phyloP scores from a whole-genome alignment of 2,797 vertebrate species.

The Nyctalus aviator region DNA sequence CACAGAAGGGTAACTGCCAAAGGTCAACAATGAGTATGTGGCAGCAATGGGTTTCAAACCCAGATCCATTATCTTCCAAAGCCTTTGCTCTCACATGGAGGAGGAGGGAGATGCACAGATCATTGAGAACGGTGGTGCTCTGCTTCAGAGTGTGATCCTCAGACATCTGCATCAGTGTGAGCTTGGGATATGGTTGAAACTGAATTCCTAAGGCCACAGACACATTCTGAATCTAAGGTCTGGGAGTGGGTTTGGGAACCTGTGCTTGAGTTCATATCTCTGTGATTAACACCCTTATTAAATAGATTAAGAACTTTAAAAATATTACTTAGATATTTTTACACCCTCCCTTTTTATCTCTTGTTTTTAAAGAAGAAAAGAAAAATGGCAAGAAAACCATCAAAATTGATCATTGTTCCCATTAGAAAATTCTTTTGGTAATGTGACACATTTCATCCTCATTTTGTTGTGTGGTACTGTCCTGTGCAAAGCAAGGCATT shows the following conservation, averaged over 20 bases:
- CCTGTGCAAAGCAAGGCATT: neutral
- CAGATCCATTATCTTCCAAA: neutral
- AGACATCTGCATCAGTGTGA: neutral
- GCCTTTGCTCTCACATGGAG: neutral
- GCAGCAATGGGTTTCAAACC: neutral
- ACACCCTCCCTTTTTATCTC: neutral
- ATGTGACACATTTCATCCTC: neutral
- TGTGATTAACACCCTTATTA: too few relatives aligned
- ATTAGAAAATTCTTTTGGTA: neutral
- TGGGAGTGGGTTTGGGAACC: neutral
- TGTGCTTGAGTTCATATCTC: neutral
- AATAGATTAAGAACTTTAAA: too few relatives aligned
- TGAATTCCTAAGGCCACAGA: neutral
- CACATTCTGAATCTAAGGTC: neutral
- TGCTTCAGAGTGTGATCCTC: neutral
- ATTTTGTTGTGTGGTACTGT: neutral
- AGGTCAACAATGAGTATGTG: neutral
- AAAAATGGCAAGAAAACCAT: neutral
- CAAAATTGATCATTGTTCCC: neutral
- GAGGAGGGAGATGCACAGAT: neutral
- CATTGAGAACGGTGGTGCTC: neutral
- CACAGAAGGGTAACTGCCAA: neutral
- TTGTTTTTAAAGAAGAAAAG: constrained; percentile 44
- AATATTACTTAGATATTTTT: too few relatives aligned
- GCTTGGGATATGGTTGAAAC: neutral